Base-by-base conservation (phyloP, 2,797 vertebrate genomes). In the Anolis apletophallus region DNA sequence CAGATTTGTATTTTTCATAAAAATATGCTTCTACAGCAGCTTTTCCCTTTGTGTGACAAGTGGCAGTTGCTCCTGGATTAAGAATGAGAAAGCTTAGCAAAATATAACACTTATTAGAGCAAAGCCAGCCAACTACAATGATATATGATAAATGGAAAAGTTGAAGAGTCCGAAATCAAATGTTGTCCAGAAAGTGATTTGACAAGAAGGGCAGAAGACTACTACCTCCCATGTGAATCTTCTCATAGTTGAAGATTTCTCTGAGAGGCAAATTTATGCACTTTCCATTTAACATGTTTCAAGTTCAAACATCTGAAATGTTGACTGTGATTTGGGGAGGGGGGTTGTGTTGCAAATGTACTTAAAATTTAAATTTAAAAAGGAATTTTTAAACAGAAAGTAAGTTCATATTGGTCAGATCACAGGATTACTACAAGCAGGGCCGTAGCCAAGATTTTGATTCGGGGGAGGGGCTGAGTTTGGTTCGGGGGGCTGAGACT, bases 61-160 rank as follows among this genome's bases (percentile, higher is more conserved):
- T 32, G 52, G 0, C n/a, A 80, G 0, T 17, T 1, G 72, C 13
- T 36, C 75, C 40, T 73, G 23, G 13, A 81, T 2, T 23, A 78
- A 69, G 13, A 85, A 26, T 36, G n/a, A 52, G 26, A 46, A 85
- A 46, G 21, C 36, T 46, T 68, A 85, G 59, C 1, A 36, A 84
- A 88, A 85, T 81, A 32, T 21, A 8, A 59, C 54, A 72, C 13
- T 88, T 84, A 87, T 87, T 5, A 83, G 55, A 82, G 2, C 77
- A 1, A 0, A 50, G 21, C 46, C 3, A 46, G 7, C 5, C 46
- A 46, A 46, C 46, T 46, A 7, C 67, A 59, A 32, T 13, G 73
- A 59, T 73, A 80, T 34, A 61, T 74, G 57, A 26, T 29, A 55
- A 68, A 69, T 55, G 64, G 23, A 78, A 77, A 85, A 57, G 34